Conservation (phyloP, 2,888 invertebrate genomes). For the Drosophila niveifrons region DNA sequence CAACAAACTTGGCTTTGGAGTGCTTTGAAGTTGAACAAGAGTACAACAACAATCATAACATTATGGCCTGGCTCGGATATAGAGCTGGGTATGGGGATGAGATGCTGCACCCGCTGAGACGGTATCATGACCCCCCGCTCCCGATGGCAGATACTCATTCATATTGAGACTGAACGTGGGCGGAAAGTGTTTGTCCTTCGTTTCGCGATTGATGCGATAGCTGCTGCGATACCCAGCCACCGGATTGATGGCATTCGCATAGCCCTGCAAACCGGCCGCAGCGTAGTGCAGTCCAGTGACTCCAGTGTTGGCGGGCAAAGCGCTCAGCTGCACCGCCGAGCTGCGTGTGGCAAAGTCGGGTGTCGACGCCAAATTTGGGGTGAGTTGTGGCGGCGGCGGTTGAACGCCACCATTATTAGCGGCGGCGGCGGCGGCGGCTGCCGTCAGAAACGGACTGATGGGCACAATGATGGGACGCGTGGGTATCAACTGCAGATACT, state of each 20-base stretch:
- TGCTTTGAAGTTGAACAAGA: neutral
- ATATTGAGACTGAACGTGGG: conserved; percentile 79
- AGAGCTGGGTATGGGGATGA: conserved; percentile 51
- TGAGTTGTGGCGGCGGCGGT: conserved; percentile 23
- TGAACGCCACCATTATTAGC: conserved; percentile 13
- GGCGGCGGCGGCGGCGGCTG: conserved; percentile 13
- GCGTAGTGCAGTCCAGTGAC: conserved; percentile 62
- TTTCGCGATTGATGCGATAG: conserved; percentile 83
- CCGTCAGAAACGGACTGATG: conserved; percentile 79
- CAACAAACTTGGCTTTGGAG: conserved; percentile 37
- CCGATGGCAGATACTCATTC: conserved; percentile 83
- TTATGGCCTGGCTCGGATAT: conserved; percentile 67
- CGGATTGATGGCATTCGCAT: conserved; percentile 59
- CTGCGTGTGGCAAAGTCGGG: conserved; percentile 64
- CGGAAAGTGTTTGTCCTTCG: conserved; percentile 73
- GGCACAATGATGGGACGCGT: conserved; percentile 84
- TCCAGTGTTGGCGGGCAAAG: conserved; percentile 51
- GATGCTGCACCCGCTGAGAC: conserved; percentile 17
- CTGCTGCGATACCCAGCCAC: conserved; percentile 68
- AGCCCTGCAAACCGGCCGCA: conserved; percentile 68
- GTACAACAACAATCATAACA: neutral
- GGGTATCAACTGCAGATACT: conserved; percentile 84
- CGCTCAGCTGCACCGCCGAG: conserved; percentile 55
- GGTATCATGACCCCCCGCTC: conserved; percentile 51
- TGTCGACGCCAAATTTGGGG: conserved; percentile 27